Percentiles rank a stretch among this genome's conserved stretches.
These are phyloP conservation scores for Crotalus viridis DNA, from an alignment of 2,113 vertebrate species.

Conservation along the genomic window DNA sequence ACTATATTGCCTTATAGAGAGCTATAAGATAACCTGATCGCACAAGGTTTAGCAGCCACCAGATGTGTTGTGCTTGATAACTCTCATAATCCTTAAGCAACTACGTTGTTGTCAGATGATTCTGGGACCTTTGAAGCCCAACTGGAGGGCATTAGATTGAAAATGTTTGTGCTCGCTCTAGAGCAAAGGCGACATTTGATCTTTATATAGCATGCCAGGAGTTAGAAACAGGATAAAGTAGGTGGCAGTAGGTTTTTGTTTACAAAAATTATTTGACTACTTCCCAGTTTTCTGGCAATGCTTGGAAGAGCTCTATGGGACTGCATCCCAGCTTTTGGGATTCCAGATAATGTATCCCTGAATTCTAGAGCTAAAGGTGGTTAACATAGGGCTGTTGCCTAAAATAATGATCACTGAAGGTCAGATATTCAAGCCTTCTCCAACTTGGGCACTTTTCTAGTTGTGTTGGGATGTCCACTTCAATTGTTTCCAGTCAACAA, in stretches of 20 bases:
- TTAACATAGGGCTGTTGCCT: background rate
- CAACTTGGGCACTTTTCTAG: background rate
- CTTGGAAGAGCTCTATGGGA: background rate
- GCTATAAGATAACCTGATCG: background rate
- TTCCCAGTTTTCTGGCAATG: background rate
- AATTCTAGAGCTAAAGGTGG: background rate
- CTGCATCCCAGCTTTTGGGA: background rate
- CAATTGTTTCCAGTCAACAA: background rate
- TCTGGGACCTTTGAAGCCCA: background rate
- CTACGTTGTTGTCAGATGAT: background rate
- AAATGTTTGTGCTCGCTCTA: background rate
- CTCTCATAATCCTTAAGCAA: background rate
- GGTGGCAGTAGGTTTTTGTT: background rate
- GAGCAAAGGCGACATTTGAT: background rate
- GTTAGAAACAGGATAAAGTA: background rate
- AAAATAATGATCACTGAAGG: background rate
- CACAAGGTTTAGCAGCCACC: background rate
- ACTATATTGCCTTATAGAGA: background rate
- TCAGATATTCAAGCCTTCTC: background rate
- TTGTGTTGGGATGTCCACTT: background rate
- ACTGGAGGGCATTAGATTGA: background rate
- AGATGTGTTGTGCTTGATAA: background rate
- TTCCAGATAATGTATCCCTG: background rate
- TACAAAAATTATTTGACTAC: background rate
- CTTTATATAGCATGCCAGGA: background rate